Conservation (phyloP, 2,888 invertebrate species). For the Euplexia lucipara region DNA sequence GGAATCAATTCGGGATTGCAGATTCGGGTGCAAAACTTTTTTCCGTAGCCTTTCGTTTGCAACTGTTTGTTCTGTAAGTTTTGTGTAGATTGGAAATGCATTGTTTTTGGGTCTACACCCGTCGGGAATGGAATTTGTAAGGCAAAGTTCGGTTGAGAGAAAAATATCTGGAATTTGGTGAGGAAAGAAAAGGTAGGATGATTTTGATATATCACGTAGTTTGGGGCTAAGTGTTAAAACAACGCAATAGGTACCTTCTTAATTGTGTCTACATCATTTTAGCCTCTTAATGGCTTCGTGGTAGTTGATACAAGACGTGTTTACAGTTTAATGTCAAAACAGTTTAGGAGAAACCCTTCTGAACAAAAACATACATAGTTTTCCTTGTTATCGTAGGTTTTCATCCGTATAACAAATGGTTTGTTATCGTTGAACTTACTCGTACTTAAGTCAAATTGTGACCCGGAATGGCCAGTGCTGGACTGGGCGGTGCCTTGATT, state of each 20-base stretch:
- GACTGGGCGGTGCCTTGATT: background rate
- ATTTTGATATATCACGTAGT: background rate
- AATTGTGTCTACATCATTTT: too few species aligned
- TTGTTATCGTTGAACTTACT: constrained; percentile 12
- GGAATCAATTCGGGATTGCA: constrained; percentile 43
- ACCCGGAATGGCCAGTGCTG: constrained; percentile 5
- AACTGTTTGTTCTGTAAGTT: constrained; percentile 42
- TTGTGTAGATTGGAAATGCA: constrained; percentile 26
- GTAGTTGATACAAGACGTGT: background rate
- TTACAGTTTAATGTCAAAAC: background rate
- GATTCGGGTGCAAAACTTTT: constrained; percentile 9
- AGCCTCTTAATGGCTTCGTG: background rate
- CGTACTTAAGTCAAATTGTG: background rate
- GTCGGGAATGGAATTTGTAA: background rate
- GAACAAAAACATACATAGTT: background rate
- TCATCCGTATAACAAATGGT: background rate
- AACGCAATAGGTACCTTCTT: too few species aligned
- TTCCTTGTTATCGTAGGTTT: constrained; percentile 24
- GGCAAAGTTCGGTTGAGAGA: background rate
- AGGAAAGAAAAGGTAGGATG: too few species aligned
- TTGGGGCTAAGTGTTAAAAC: background rate
- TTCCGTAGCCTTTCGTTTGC: constrained; percentile 24
- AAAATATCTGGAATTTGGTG: background rate
- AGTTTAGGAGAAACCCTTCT: constrained; percentile 13
- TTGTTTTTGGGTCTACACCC: constrained; percentile 27